These are phyloP conservation scores for Zootermopsis nevadensis DNA, from an alignment of 2,888 invertebrate species.

Conservation along the genomic window DNA sequence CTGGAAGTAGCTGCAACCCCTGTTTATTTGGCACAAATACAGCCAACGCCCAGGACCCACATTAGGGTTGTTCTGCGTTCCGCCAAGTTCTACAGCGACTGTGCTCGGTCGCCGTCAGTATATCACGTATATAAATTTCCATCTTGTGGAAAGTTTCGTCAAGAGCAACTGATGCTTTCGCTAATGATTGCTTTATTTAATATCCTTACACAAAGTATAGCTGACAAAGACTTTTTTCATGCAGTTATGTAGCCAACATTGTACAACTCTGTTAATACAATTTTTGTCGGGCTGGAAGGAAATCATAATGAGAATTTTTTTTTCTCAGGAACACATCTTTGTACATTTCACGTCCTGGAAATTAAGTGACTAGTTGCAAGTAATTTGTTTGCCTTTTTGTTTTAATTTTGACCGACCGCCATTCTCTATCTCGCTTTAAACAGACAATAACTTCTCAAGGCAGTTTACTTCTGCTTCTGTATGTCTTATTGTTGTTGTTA, in stretches of 20 bases:
- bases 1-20: too few species aligned
- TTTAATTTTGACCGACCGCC: neutral
- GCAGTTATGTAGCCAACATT: neutral
- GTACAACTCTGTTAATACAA: neutral
- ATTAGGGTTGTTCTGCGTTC: too few species aligned
- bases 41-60: too few species aligned
- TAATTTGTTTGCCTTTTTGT: neutral
- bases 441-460: neutral
- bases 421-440: neutral
- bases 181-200: neutral
- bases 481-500: neutral
- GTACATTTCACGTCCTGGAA: neutral
- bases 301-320: constrained; percentile 8
- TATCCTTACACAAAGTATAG: neutral
- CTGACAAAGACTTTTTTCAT: neutral
- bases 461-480: neutral
- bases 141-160: too few species aligned
- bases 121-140: too few species aligned
- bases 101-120: too few species aligned
- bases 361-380: neutral
- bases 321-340: too few species aligned
- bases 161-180: too few species aligned
- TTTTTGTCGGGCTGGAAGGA: neutral
- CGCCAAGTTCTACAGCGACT: too few species aligned
- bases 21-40: too few species aligned